These are phyloP conservation scores for Podarcis lilfordi DNA, from an alignment of 2,797 vertebrate genomes.

Conservation along the genomic window DNA sequence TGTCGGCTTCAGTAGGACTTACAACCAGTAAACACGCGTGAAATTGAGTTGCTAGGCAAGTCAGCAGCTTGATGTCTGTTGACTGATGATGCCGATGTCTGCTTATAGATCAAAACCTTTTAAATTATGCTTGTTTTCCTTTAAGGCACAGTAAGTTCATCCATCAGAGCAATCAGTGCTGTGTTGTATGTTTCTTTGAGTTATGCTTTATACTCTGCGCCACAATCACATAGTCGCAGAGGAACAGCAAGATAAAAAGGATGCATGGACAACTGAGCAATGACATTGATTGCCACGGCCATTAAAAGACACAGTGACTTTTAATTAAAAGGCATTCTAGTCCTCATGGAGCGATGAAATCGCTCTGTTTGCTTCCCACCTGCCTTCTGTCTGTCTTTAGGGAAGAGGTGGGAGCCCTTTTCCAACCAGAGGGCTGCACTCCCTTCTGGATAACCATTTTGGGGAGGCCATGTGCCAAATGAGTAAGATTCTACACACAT, in stretches of 20 bases:
- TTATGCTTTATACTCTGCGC: not conserved
- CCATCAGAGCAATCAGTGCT: not conserved
- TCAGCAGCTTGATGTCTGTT: not conserved
- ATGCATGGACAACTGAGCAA: not conserved
- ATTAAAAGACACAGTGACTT: constrained; percentile 19
- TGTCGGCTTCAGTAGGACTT: not conserved
- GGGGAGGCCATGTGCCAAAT: too few relatives aligned
- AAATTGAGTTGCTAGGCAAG: not conserved
- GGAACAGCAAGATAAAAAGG: not conserved
- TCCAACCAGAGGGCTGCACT: too few relatives aligned
- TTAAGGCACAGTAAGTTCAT: not conserved
- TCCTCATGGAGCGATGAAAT: not conserved
- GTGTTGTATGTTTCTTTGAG: not conserved
- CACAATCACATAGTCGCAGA: not conserved
- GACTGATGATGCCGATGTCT: not conserved
- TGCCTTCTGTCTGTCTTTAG: not conserved
- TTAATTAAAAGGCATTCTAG: not conserved
- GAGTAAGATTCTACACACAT: too few relatives aligned
- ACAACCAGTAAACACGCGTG: not conserved
- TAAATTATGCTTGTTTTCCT: not conserved
- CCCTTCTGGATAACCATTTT: too few relatives aligned
- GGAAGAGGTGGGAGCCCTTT: too few relatives aligned
- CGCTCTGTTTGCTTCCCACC: not conserved
- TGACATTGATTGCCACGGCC: not conserved
- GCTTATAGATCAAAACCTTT: not conserved